Conservation (phyloP, 2,113 vertebrate genomes). For the Malurus cyaneus region DNA sequence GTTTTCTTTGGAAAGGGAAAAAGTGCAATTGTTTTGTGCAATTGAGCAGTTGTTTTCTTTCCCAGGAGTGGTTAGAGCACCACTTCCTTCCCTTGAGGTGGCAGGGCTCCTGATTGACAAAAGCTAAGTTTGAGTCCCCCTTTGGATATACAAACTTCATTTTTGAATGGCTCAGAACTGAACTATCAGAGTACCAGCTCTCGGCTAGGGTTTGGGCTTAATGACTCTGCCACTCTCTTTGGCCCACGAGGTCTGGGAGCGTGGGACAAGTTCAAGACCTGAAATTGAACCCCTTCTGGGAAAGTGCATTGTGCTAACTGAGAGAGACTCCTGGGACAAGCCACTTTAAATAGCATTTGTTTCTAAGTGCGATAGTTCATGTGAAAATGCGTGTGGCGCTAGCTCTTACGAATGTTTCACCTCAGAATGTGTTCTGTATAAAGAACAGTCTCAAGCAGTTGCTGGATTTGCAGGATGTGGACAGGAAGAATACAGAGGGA, state of each 20-base stretch:
- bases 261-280: slow-evolving; percentile 60
- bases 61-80: neutral
- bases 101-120: neutral
- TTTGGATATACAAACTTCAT: neutral
- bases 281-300: slow-evolving; percentile 55
- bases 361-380: slow-evolving; percentile 64
- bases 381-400: slow-evolving; percentile 45
- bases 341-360: slow-evolving; percentile 62
- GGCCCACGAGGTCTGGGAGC: slow-evolving; percentile 42
- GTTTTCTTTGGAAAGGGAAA: neutral
- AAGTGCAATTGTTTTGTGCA: neutral
- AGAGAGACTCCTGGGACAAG: slow-evolving; percentile 57
- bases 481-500: slow-evolving; percentile 7
- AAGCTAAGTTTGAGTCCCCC: neutral
- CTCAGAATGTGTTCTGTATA: neutral
- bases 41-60: neutral
- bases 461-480: slow-evolving; percentile 16
- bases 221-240: slow-evolving; percentile 9
- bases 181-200: neutral
- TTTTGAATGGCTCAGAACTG: neutral
- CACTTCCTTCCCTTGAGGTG: neutral
- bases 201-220: neutral
- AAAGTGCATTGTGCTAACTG: slow-evolving; percentile 52
- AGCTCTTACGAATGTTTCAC: slow-evolving; percentile 22
- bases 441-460: neutral